Evolutionary conservation across 2,113 vertebrate genomes (phyloP).

Genomic region (Ochotona curzoniae): DNA sequence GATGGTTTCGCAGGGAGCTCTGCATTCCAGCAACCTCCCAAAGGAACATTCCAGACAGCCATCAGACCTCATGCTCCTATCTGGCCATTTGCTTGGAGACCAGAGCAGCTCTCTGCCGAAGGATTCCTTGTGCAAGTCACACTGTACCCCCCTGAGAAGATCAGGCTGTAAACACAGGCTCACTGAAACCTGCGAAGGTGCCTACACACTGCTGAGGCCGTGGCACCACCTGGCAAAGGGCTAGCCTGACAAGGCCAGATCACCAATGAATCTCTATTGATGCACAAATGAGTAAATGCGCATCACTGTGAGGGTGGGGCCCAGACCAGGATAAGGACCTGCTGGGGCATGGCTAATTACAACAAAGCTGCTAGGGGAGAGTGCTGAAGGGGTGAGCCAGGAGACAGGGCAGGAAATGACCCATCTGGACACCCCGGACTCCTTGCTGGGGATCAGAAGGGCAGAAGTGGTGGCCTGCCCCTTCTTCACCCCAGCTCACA

Average conservation of each 20-base stretch:
- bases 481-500: neutral
- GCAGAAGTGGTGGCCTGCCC: neutral
- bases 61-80: neutral
- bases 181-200: too few relatives aligned
- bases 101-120: neutral
- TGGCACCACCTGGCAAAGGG: fast-evolving
- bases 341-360: neutral
- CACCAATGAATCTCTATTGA: neutral
- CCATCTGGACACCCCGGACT: neutral
- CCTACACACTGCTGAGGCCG: neutral
- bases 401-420: neutral
- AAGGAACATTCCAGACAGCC: neutral
- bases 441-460: neutral
- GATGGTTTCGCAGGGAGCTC: neutral
- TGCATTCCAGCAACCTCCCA: neutral
- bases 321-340: neutral
- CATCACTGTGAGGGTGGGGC: neutral
- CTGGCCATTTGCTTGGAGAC: neutral
- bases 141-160: fast-evolving
- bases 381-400: neutral
- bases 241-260: neutral
- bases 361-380: neutral
- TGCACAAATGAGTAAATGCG: neutral
- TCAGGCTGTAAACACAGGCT: neutral
- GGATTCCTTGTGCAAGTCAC: neutral